Evolutionary conservation across 2,888 invertebrate species (phyloP).

Genomic region (Cremastobaeus sp.): DNA sequence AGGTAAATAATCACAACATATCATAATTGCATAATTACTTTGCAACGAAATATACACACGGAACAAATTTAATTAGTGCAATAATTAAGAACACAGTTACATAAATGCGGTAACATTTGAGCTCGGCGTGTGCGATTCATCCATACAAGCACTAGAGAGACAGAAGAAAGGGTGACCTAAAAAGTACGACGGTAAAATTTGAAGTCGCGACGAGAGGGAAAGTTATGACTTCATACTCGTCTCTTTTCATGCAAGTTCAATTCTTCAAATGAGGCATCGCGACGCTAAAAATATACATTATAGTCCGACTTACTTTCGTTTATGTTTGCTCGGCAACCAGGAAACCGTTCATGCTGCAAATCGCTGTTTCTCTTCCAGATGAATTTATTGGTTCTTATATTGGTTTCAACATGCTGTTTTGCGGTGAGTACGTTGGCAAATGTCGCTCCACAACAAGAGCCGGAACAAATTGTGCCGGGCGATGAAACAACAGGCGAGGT

Average conservation of each 20-base stretch:
- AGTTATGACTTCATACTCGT: conserved; percentile 31
- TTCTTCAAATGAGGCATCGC: neutral
- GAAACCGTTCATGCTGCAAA: too few relatives aligned
- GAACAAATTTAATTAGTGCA: conserved; percentile 29
- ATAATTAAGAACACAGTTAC: conserved; percentile 29
- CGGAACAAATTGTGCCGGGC: conserved; percentile 45
- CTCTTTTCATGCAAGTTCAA: conserved; percentile 14
- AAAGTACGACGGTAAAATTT: conserved; percentile 30
- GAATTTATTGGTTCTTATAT: conserved; percentile 61
- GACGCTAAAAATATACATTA: conserved; percentile 6
- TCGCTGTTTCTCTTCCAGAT: conserved; percentile 60
- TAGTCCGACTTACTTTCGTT: too few relatives aligned
- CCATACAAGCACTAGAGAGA: conserved; percentile 31
- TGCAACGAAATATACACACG: neutral
- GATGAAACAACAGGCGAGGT: conserved; percentile 45
- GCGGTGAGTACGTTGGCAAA: conserved; percentile 59
- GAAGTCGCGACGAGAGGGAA: conserved; percentile 35
- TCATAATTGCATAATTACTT: neutral
- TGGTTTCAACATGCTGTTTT: conserved; percentile 63
- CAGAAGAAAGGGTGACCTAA: conserved; percentile 44
- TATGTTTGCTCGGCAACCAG: too few relatives aligned
- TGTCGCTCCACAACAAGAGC: conserved; percentile 26
- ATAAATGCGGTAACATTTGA: conserved; percentile 30
- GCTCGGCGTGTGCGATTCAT: conserved; percentile 9
- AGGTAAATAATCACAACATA: neutral